Conservation (phyloP, 2,113 vertebrate genomes). For the Dasyprocta punctata region DNA sequence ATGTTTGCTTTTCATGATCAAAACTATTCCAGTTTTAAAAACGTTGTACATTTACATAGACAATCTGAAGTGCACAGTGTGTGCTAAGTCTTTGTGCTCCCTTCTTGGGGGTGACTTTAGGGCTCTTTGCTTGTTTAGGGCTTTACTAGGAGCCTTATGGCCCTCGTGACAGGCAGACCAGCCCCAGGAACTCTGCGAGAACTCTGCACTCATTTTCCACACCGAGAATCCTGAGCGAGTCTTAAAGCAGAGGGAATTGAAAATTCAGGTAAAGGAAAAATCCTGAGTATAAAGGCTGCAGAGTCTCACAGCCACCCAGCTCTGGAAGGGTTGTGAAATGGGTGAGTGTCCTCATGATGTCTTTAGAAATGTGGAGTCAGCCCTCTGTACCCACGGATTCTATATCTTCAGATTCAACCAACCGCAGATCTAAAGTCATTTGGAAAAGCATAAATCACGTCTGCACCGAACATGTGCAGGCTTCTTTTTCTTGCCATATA, state of each 20-base stretch:
- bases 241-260: background rate
- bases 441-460: background rate
- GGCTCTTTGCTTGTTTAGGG: background rate
- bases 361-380: background rate
- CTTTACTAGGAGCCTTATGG: background rate
- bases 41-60: background rate
- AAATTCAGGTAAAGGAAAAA: background rate
- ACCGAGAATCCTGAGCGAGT: background rate
- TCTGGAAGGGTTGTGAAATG: background rate
- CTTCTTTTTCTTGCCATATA: background rate
- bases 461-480: background rate
- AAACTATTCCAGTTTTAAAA: slow-evolving; percentile 43
- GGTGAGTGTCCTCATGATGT: background rate
- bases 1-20: slow-evolving; percentile 52
- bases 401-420: background rate
- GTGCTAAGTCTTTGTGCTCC: background rate
- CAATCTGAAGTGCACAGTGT: background rate
- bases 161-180: background rate
- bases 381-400: background rate
- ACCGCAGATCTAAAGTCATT: background rate
- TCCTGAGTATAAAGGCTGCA: background rate
- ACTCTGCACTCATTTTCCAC: background rate
- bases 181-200: background rate
- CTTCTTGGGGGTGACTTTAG: background rate
- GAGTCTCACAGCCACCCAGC: background rate